Percentiles rank a stretch among this genome's conserved stretches.
Evolutionary conservation across 2,888 invertebrate species (phyloP).

Genomic region (Arrhopalites spinosus): DNA sequence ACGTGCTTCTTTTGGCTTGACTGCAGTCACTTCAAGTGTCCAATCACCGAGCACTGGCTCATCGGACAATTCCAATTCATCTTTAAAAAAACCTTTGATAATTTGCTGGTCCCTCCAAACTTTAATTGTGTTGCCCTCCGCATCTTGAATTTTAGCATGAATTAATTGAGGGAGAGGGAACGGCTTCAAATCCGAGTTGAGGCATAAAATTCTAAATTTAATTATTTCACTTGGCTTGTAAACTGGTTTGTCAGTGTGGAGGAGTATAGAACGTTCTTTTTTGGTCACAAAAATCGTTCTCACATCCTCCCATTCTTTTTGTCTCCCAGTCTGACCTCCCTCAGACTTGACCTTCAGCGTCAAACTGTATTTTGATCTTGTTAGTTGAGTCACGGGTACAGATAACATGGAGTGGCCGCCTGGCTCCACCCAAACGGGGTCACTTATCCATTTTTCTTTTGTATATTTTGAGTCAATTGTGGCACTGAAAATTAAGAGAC

Average conservation of each 20-base stretch:
- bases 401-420: not conserved
- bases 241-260: constrained; percentile 16
- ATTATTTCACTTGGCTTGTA: not conserved
- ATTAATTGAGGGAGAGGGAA: constrained; percentile 62
- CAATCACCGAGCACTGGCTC: constrained; percentile 3
- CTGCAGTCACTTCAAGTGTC: constrained; percentile 57
- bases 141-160: constrained; percentile 33
- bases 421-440: not conserved
- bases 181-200: constrained; percentile 76
- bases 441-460: not conserved
- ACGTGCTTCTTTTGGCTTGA: too few relatives aligned
- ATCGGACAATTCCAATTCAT: not conserved
- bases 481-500: not conserved
- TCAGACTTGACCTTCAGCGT: not conserved
- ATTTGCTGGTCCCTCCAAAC: not conserved
- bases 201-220: constrained; percentile 57
- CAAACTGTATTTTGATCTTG: not conserved
- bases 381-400: not conserved
- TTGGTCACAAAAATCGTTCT: not conserved
- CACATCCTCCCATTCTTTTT: not conserved
- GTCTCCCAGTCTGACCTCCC: not conserved
- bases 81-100: not conserved
- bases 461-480: not conserved
- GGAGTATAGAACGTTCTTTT: constrained; percentile 5
- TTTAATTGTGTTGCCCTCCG: constrained; percentile 10